Percentiles rank a stretch among this genome's conserved stretches.
Evolutionary conservation across 1,140 invertebrate species (phyloP).

Genomic region (Calephelis virginiensis): DNA sequence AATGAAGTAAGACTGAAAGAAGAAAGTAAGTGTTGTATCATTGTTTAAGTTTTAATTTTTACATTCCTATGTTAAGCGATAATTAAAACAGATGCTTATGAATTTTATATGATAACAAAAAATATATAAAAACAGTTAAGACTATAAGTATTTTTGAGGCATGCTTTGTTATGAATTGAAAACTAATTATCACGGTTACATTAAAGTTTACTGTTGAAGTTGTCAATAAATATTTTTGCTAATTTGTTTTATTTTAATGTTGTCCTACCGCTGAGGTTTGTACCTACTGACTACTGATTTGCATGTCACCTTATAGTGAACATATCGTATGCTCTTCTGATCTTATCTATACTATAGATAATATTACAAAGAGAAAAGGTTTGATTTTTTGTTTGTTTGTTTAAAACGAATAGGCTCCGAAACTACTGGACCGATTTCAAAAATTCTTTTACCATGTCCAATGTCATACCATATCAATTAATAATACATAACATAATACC

Average conservation of each 20-base stretch:
- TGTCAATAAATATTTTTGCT: conserved; percentile 25
- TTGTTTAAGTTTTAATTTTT: conserved; percentile 11
- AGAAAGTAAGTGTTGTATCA: background rate
- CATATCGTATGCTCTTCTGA: too few species aligned
- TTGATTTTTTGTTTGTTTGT: background rate
- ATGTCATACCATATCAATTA: too few species aligned
- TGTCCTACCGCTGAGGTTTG: too few species aligned
- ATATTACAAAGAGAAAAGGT: too few species aligned
- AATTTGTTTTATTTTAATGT: background rate
- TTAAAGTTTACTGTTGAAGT: conserved; percentile 24
- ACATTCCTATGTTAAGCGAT: conserved; percentile 11
- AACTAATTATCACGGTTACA: background rate
- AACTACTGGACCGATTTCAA: conserved; percentile 25
- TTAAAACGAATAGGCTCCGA: conserved; percentile 6
- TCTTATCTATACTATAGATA: too few species aligned
- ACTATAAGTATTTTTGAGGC: conserved; percentile 12
- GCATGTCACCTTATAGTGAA: too few species aligned
- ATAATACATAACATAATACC: too few species aligned
- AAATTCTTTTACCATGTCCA: too few species aligned
- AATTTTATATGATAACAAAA: conserved; percentile 2
- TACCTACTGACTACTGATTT: too few species aligned
- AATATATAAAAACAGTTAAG: background rate
- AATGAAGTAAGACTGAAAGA: conserved; percentile 2
- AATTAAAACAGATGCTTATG: background rate
- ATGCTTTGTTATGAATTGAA: conserved; percentile 11